These are phyloP conservation scores for Pygoscelis adeliae DNA, from an alignment of 2,113 vertebrate species.

Conservation along the genomic window DNA sequence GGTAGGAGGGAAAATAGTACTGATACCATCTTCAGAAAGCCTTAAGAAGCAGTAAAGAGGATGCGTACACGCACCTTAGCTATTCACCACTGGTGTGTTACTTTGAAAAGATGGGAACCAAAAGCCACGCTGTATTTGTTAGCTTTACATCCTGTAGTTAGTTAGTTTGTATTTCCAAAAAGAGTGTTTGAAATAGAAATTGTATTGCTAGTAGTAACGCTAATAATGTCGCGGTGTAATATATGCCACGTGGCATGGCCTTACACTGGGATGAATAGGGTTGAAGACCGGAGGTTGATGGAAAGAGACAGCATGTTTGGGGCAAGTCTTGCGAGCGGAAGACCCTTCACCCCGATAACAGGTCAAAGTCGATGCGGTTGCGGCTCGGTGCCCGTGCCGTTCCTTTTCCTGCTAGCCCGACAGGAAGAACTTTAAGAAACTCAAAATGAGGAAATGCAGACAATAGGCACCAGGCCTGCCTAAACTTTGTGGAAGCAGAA, in stretches of 20 bases:
- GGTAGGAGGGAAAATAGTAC: not conserved
- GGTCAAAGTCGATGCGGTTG: not conserved
- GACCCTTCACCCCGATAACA: not conserved
- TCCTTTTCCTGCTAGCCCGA: not conserved
- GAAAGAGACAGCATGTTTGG: not conserved
- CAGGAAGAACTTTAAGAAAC: not conserved
- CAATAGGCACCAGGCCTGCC: not conserved
- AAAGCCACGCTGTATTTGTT: not conserved
- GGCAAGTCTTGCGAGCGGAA: not conserved
- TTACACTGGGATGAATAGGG: not conserved
- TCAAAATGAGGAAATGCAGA: not conserved
- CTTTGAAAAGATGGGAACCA: not conserved
- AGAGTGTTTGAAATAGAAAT: not conserved
- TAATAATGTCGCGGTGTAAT: fast-evolving
- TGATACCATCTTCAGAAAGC: not conserved
- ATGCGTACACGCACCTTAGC: not conserved
- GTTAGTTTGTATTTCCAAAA: not conserved
- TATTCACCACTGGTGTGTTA: not conserved
- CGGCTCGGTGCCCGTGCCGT: fast-evolving
- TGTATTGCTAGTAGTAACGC: not conserved
- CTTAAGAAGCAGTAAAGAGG: not conserved
- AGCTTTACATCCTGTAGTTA: not conserved
- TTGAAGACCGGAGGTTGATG: not conserved
- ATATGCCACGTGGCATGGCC: not conserved
- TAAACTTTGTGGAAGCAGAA: not conserved